Conservation (phyloP, 35 echinoderm and acorn worm species). For the Lytechinus variegatus region DNA sequence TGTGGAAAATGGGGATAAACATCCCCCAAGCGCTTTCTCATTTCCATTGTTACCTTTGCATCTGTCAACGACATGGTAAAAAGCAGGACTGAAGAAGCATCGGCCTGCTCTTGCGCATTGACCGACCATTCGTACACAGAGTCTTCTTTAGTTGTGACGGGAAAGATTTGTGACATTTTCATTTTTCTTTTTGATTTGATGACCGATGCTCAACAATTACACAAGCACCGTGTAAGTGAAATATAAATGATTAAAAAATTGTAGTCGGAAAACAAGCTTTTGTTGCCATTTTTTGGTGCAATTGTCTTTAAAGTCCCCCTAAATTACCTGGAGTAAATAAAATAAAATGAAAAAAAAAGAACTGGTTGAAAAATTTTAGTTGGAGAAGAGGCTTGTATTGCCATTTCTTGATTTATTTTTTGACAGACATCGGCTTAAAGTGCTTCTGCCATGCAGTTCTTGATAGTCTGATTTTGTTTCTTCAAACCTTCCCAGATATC, state of each 20-base stretch:
- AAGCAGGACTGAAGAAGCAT: conserved; percentile 43
- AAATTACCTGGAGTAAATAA: too few relatives aligned
- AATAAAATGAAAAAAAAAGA: too few relatives aligned
- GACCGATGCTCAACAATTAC: neutral
- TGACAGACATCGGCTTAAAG: too few relatives aligned
- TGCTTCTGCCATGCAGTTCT: too few relatives aligned
- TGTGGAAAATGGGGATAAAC: conserved; percentile 52
- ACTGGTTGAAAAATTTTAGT: too few relatives aligned
- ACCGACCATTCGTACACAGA: neutral
- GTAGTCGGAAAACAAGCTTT: too few relatives aligned
- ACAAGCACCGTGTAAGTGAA: neutral
- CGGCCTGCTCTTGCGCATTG: neutral
- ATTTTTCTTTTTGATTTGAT: neutral
- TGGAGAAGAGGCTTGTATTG: too few relatives aligned
- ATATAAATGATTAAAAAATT: neutral
- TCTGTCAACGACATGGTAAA: conserved; percentile 52
- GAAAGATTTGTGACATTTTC: neutral
- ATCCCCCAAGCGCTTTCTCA: conserved; percentile 39
- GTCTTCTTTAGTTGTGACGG: conserved; percentile 15
- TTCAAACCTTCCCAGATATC: neutral
- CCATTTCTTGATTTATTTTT: too few relatives aligned
- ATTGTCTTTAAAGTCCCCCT: too few relatives aligned
- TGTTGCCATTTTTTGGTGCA: too few relatives aligned
- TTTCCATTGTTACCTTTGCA: conserved; percentile 39
- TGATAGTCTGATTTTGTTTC: neutral